Base-by-base conservation (phyloP, 2,113 vertebrate genomes). In the Pyxicephalus adspersus region DNA sequence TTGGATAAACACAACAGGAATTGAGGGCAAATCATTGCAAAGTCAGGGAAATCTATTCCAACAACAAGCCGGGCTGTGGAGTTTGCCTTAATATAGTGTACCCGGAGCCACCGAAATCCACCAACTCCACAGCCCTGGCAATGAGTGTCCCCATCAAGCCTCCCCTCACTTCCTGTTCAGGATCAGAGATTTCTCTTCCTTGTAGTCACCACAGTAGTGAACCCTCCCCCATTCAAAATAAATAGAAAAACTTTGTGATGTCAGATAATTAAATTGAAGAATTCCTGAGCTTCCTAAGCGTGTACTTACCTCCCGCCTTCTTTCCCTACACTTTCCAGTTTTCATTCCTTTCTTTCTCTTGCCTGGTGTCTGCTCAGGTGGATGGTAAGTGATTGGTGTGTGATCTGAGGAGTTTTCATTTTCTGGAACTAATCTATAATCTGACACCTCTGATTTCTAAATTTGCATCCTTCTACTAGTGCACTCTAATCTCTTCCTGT, bases 281-380 rank as follows among this genome's bases (percentile, higher is more conserved):
- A 19, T 4, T 1, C 19, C 17, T 17, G 15, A 45, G 65, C 4
- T 29, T 34, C 8, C 15, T 18, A 15, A 20, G 18, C 1, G 7
- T 9, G 76, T 75, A 75, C 61, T 83, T 29, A 63, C 81, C 73
- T 83, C 83, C 79, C 57, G 60, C 54, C 55, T 88, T 77, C 60
- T 81, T 80, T 17, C 45, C 84, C 83, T 84, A 78, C 81, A 76
- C 84, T 78, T 76, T 80, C 79, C 83, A 83, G 55, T 70, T 70
- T 81, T 79, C 83, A 80, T 65, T 65, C 80, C 83, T 85, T 71
- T 89, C 88, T 89, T 85, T 85, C 88, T 82, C 88, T 84, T 85
- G 88, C 90, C 91, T 86, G 86, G 89, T 87, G 83, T 89, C 87
- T 89, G 91, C 90, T 92, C 84, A 74, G 83, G 77, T 80, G 71